A percentile compares a stretch with the other conserved stretches of the same genome.
Evolutionary conservation across 1,140 invertebrate genomes (phyloP).

Genomic region (Papilio glaucus): DNA sequence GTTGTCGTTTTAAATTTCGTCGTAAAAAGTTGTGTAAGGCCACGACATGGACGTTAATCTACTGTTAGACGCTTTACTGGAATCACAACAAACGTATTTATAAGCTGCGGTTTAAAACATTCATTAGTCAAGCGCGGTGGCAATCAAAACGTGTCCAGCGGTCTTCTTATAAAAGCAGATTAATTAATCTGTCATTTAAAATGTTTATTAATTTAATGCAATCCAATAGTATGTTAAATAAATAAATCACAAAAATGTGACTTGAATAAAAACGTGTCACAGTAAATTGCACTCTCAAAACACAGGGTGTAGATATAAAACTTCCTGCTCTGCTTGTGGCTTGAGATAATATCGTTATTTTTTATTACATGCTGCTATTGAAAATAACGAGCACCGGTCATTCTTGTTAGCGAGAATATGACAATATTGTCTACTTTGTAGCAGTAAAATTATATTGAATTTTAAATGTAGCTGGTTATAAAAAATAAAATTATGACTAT

Average conservation of each 20-base stretch:
- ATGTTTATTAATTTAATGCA: not conserved
- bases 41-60: not conserved
- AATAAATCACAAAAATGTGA: not conserved
- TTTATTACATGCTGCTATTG: constrained; percentile 26
- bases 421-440: not conserved
- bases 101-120: not conserved
- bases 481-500: not conserved
- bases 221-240: not conserved
- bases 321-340: not conserved
- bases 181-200: not conserved
- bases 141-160: not conserved
- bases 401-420: constrained; percentile 25
- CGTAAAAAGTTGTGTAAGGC: not conserved
- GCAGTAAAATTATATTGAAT: not conserved
- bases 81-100: not conserved
- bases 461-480: not conserved
- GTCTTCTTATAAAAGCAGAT: not conserved
- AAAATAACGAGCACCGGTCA: constrained; percentile 22
- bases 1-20: too few relatives aligned
- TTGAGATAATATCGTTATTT: constrained; percentile 26
- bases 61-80: not conserved
- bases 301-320: not conserved
- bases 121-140: not conserved
- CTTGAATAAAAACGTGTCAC: not conserved
- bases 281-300: not conserved